Conservation (phyloP, 2,888 invertebrate genomes). For the Apeira syringaria region DNA sequence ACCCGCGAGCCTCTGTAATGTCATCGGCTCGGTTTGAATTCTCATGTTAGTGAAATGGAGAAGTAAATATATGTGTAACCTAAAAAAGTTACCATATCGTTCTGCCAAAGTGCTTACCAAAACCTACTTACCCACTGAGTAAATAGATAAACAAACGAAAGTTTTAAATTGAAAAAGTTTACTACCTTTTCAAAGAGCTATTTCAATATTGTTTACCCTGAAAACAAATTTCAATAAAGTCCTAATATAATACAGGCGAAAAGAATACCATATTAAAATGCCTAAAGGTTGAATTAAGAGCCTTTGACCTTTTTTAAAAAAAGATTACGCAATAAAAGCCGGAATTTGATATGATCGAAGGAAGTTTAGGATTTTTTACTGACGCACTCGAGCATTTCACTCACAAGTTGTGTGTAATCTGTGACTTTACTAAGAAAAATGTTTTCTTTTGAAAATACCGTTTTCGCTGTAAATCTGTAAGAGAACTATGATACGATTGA, state of each 20-base stretch:
- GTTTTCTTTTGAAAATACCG: conserved; percentile 47
- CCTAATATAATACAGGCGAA: no score
- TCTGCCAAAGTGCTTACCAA: no score
- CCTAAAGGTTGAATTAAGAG: conserved; percentile 1
- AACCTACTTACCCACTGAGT: no score
- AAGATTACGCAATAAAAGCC: conserved; percentile 2
- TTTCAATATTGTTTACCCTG: not conserved
- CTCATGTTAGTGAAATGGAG: no score
- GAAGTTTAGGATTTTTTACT: conserved; percentile 4
- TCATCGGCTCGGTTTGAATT: no score
- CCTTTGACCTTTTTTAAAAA: conserved; percentile 11
- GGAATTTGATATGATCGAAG: not conserved
- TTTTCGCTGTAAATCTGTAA: conserved; percentile 44
- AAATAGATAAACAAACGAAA: not conserved
- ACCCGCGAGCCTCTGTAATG: no score
- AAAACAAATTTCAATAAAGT: not conserved
- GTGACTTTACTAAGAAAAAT: conserved; percentile 10
- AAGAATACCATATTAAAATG: not conserved
- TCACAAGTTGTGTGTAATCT: not conserved
- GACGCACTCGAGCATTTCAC: conserved; percentile 1
- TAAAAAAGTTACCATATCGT: no score
- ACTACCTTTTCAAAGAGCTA: not conserved
- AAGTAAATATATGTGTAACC: no score
- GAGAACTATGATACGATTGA: conserved; percentile 29
- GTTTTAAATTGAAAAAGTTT: conserved; percentile 10